Percentiles rank a stretch among this genome's conserved stretches.
Evolutionary conservation across 2,797 vertebrate genomes (phyloP).

Genomic region (Apogon hyalosoma): DNA sequence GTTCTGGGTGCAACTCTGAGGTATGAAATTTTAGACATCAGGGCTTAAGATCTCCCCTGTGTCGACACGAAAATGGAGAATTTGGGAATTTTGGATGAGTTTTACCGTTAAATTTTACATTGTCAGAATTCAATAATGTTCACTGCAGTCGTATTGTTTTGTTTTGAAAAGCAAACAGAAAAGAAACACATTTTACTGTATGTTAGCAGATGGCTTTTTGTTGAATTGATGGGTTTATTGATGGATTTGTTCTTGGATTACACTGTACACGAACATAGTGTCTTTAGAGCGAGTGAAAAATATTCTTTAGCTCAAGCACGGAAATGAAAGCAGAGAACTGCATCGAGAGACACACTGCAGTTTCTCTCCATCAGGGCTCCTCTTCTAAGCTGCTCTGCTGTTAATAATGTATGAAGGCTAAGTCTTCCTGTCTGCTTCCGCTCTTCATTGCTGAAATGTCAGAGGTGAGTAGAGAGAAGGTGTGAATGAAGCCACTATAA

Average conservation of each 20-base stretch:
- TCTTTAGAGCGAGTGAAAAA: background rate
- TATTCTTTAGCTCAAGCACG: conserved; percentile 15
- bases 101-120: conserved; percentile 5
- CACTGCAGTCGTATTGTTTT: background rate
- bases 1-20: conserved; percentile 55
- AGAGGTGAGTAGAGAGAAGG: conserved; percentile 62
- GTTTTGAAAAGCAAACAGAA: background rate
- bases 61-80: conserved; percentile 28
- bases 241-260: conserved; percentile 2
- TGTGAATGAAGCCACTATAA: conserved; percentile 33
- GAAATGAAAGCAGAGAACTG: conserved; percentile 33
- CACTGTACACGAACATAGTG: conserved; percentile 14
- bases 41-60: conserved; percentile 40
- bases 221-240: background rate
- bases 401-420: conserved; percentile 78
- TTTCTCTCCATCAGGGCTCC: conserved; percentile 21
- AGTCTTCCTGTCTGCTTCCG: conserved; percentile 62
- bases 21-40: conserved; percentile 42
- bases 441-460: conserved; percentile 72
- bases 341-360: conserved; percentile 22
- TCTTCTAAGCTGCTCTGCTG: conserved; percentile 40
- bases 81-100: conserved; percentile 31
- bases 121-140: conserved; percentile 7
- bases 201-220: background rate
- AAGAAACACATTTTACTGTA: background rate